These are phyloP conservation scores for Urocolius indicus DNA, from an alignment of 2,113 vertebrate species.

Conservation along the genomic window DNA sequence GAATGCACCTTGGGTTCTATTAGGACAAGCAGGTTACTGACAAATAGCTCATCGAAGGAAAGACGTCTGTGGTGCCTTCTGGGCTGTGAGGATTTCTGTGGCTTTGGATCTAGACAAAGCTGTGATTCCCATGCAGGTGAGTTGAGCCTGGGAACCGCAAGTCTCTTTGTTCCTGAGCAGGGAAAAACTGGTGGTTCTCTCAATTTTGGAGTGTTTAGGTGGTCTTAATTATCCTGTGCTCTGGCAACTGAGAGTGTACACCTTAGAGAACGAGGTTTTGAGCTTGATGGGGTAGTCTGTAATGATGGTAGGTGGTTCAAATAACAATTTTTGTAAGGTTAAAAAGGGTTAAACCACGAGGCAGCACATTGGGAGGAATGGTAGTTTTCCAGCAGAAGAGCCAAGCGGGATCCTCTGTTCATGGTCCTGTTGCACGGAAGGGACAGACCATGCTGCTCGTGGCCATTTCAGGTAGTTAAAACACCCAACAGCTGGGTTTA, in stretches of 20 bases:
- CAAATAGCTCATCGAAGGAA: background rate
- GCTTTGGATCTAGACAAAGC: background rate
- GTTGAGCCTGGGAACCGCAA: background rate
- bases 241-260: background rate
- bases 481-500: background rate
- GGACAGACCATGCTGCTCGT: accelerated
- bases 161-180: background rate
- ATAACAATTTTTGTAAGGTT: background rate
- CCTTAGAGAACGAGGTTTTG: background rate
- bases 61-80: background rate
- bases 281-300: background rate
- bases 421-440: background rate
- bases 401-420: accelerated
- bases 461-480: background rate
- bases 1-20: background rate
- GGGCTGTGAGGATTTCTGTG: constrained; percentile 1
- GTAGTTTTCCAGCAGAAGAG: background rate
- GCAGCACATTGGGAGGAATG: background rate
- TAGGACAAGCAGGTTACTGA: background rate
- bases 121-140: background rate
- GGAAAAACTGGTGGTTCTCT: background rate
- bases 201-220: background rate
- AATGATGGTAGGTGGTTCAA: background rate
- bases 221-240: background rate
- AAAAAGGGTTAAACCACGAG: background rate